phyloP scores from a whole-genome alignment of 2,888 invertebrate species.

The Tillus elongatus region DNA sequence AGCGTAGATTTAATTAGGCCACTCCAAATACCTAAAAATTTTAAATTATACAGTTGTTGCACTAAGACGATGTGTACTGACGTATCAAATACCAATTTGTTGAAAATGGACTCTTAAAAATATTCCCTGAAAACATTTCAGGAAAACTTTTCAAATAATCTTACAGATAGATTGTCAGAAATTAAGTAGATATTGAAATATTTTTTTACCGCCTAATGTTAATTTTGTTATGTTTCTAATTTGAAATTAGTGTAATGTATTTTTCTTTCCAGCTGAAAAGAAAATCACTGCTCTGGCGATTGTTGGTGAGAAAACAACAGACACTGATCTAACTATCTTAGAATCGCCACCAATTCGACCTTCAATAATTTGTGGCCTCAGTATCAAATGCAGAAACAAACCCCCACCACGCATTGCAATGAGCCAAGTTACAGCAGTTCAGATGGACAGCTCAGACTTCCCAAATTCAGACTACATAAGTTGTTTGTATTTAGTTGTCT shows the following conservation, averaged over 20 bases:
- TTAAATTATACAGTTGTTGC: too few relatives aligned
- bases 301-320: conserved; percentile 31
- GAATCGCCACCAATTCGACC: conserved; percentile 36
- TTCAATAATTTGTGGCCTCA: conserved; percentile 46
- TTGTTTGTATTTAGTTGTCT: conserved; percentile 54
- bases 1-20: too few relatives aligned
- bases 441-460: conserved; percentile 12
- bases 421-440: conserved; percentile 5
- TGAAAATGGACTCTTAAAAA: too few relatives aligned
- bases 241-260: too few relatives aligned
- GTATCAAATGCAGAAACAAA: conserved; percentile 30
- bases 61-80: too few relatives aligned
- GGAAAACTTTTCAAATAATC: too few relatives aligned
- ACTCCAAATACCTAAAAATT: too few relatives aligned
- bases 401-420: too few relatives aligned
- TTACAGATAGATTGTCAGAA: too few relatives aligned
- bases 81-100: too few relatives aligned
- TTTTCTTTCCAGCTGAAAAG: conserved; percentile 28
- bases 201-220: not conserved
- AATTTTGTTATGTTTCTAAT: conserved; percentile 1
- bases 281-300: conserved; percentile 43
- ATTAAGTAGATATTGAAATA: conserved; percentile 38
- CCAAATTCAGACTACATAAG: conserved; percentile 26
- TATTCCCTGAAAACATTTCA: too few relatives aligned
- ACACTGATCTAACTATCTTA: not conserved